These are phyloP conservation scores for Cotesia typhae DNA, from an alignment of 1,140 invertebrate genomes.

Conservation along the genomic window DNA sequence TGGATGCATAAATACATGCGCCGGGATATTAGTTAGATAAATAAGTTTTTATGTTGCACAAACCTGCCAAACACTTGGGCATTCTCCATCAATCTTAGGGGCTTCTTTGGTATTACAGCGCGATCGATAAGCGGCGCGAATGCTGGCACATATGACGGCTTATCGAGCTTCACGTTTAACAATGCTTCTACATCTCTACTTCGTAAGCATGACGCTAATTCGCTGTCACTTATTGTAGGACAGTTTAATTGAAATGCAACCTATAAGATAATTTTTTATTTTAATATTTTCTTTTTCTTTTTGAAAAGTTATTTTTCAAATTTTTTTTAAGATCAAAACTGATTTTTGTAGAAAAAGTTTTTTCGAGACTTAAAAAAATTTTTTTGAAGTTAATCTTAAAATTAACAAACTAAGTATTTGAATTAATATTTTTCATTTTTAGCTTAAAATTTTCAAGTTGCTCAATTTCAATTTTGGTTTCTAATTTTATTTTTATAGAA, in stretches of 20 bases:
- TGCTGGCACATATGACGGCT: slow-evolving; percentile 61
- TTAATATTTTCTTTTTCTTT: no score
- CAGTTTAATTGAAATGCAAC: slow-evolving; percentile 85
- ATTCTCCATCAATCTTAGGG: slow-evolving; percentile 77
- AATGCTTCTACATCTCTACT: slow-evolving; percentile 58
- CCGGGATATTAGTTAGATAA: neutral
- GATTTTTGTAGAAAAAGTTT: no score
- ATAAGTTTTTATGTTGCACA: slow-evolving; percentile 29
- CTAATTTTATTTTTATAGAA: no score
- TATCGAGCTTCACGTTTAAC: slow-evolving; percentile 58
- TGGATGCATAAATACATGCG: neutral
- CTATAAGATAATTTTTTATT: slow-evolving; percentile 35
- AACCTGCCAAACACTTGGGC: slow-evolving; percentile 78
- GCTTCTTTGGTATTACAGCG: slow-evolving; percentile 82
- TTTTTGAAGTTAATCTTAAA: no score
- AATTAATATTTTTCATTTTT: no score
- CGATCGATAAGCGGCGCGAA: slow-evolving; percentile 84
- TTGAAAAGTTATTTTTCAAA: no score
- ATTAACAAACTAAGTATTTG: no score
- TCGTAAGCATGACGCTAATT: slow-evolving; percentile 72
- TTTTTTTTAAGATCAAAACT: no score
- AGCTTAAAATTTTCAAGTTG: no score
- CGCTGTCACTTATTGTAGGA: slow-evolving; percentile 67
- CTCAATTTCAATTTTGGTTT: no score
- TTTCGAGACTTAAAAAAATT: no score